Base-by-base conservation (phyloP, 2,113 vertebrate species). In the Thunnus thynnus region DNA sequence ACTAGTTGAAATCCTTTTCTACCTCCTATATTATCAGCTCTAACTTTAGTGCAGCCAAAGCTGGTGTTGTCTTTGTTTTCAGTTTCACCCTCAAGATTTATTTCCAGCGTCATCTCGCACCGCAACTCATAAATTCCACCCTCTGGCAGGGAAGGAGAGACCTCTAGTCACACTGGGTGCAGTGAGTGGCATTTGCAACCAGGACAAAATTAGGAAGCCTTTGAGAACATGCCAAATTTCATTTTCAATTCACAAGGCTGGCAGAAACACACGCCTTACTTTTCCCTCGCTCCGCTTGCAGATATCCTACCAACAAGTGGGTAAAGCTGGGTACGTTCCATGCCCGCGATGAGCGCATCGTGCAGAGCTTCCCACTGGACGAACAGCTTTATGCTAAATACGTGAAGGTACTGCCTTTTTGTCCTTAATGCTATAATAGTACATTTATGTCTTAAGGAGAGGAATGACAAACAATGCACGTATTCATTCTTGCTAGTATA, bases 321-420 rank as follows among this genome's bases (percentile, higher is more conserved):
- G 95, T 99, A 82, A 99, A 99, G 86, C 92, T 99, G 62, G 98
- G 98, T 56, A 99, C 98, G 72, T 99, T 99, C 85, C 98, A 99
- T 80, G 98, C 96, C 65, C 96, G 97, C 76, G 98, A 99, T 90
- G 97, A 99, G 88, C 96, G 98, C 32, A 99, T 95, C n/a, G 97
- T 99, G 41, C 98, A 99, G 92, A 99, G 97, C 86, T 99, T 99
- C 90, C 98, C 98, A 62, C 91, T 99, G 93, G 98, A 99, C 88
- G 98, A 99, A 22, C 97, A 99, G 94, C 97, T 99, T 93, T 99
- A 99, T 87, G 98, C 98, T 72, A 99, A 99, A 97, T 99, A 99
- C 36, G 97, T 99, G 74, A 99, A 99, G 97, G 98, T 99, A 96
- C 92, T 36, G 11, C 0, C 57, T 54, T 54, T 60, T 36, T 73